Evolutionary conservation across 2,113 vertebrate species (phyloP), one percentile per base, ranked within the genome.

Genomic region (Tautogolabrus adspersus): DNA sequence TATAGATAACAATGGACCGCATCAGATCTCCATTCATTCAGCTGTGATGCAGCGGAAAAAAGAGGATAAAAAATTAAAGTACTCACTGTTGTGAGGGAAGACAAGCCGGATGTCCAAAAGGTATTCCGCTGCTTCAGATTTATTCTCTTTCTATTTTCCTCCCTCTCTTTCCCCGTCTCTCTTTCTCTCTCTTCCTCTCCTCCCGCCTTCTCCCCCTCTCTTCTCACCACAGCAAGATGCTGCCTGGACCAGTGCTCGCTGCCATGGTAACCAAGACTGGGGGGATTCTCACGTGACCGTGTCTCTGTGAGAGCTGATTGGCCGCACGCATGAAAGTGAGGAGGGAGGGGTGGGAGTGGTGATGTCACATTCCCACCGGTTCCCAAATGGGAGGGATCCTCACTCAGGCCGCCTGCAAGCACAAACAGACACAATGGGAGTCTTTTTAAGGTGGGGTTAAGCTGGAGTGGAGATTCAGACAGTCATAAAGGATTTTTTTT

Each of bases 191-290:
- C 79, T 66, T 61, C 58, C 85, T 76, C 40, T 75, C 66, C 73
- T 34, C 73, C 68, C 64, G 80, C 22, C 10, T 49, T 52, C 66
- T 40, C 76, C 60, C 63, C 82, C 19, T 44, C 49, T 73, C 67
- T 82, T 79, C 88, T 91, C 85, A 92, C 86, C 88, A 88, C 85
- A 79, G 82, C 75, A 85, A 94, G 94, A 94, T 94, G 93, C 92
- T 94, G 93, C 88, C 92, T 94, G 93, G 92, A 94, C 93, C 93
- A 79, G 83, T 76, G 87, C 88, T 84, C 81, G 80, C 95, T 86
- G 89, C 88, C 92, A 93, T 94, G 92, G 94, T 73, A 90, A 94
- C 94, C 82, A 19, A 89, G 72, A 80, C 75, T 34, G 30, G 54
- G 73, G 66, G 77, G 57, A 54, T 49, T 75, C 52, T 89, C 92